These are phyloP conservation scores for Corvus moneduloides DNA, from an alignment of 2,113 vertebrate genomes.

Conservation along the genomic window DNA sequence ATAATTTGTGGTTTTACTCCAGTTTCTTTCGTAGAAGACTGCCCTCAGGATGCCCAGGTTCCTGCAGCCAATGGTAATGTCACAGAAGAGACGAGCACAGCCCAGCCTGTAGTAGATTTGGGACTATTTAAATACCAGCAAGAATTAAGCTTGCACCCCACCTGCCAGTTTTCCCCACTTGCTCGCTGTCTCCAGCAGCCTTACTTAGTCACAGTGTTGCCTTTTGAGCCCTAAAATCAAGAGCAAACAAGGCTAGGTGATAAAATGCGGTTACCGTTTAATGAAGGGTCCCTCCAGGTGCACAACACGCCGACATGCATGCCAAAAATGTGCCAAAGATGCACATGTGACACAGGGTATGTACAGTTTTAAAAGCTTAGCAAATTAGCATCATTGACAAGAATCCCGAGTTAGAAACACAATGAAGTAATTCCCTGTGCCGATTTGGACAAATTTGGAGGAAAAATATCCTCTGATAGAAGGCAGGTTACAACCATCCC, in stretches of 20 bases:
- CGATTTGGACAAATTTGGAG: too few species aligned
- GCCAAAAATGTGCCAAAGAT: rapidly evolving
- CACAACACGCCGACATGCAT: rapidly evolving
- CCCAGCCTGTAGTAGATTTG: neutral
- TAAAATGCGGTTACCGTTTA: rapidly evolving
- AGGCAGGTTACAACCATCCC: too few species aligned
- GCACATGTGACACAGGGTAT: rapidly evolving
- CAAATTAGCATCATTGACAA: neutral
- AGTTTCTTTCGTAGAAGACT: neutral
- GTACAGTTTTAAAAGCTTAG: neutral
- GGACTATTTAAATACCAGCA: neutral
- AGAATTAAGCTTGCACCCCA: neutral
- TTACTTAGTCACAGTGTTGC: neutral
- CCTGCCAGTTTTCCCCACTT: neutral
- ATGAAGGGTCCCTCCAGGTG: neutral
- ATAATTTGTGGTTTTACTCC: neutral
- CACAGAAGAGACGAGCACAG: neutral
- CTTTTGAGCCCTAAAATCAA: neutral
- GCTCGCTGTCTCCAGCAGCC: neutral
- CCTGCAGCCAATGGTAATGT: too few species aligned
- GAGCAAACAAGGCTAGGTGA: neutral
- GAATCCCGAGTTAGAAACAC: neutral
- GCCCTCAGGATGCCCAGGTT: neutral
- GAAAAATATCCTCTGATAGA: too few species aligned
- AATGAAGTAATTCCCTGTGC: neutral